Conservation (phyloP, 1,140 invertebrate species). For the Drosophila punjabiensis region DNA sequence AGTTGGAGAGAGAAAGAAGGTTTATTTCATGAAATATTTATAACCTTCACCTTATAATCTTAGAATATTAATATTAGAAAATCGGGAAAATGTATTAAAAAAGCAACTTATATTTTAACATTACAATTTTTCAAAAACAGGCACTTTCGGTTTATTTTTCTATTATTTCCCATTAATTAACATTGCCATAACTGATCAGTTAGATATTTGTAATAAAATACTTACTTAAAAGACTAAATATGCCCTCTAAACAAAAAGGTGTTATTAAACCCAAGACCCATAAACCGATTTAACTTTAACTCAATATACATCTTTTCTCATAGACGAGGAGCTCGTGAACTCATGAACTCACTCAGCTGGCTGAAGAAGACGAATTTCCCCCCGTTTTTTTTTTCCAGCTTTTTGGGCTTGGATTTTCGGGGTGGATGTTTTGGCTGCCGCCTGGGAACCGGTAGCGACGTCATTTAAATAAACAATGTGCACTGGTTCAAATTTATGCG, state of each 20-base stretch:
- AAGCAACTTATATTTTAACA: too few species aligned
- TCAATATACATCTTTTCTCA: neutral
- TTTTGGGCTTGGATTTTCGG: conserved; percentile 34
- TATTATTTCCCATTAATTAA: neutral
- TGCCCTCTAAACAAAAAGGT: neutral
- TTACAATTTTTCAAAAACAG: too few species aligned
- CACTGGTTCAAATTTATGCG: conserved; percentile 80
- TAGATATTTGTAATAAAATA: neutral
- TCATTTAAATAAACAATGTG: conserved; percentile 83
- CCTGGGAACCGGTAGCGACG: conserved; percentile 44
- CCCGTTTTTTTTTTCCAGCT: conserved; percentile 1
- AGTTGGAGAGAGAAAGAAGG: too few species aligned
- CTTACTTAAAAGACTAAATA: neutral
- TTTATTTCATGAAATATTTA: too few species aligned
- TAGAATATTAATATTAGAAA: too few species aligned
- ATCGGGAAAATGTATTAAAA: too few species aligned
- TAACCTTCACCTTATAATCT: too few species aligned
- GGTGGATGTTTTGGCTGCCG: conserved; percentile 18
- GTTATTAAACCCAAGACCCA: neutral
- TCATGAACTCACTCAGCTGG: conserved; percentile 5
- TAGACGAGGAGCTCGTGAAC: neutral
- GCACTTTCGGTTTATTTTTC: too few species aligned
- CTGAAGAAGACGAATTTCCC: conserved; percentile 1
- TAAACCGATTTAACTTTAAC: conserved; percentile 1
- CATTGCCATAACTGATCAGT: neutral